A percentile compares a stretch with the other conserved stretches of the same genome.
Evolutionary conservation across 2,888 invertebrate genomes (phyloP).

Genomic region (Drepanosiphum platanoidis): DNA sequence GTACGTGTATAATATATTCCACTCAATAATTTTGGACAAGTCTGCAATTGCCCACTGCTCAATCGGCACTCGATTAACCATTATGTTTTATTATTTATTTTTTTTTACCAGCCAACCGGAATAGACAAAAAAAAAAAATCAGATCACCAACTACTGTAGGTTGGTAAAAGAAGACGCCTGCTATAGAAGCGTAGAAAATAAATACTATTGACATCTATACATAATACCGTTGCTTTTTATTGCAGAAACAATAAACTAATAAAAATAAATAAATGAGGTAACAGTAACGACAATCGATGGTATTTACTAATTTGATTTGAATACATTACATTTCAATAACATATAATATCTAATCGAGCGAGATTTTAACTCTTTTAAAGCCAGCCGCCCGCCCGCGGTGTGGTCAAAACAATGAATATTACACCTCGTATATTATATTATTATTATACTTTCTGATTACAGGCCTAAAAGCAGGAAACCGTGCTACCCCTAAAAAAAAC

Average conservation of each 20-base stretch:
- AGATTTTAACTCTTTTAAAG: neutral
- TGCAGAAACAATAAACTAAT: neutral
- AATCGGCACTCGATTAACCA: constrained; percentile 22
- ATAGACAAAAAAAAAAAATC: neutral
- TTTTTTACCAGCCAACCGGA: neutral
- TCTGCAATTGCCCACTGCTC: neutral
- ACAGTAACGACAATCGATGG: too few species aligned
- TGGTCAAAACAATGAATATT: neutral
- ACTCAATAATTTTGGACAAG: neutral
- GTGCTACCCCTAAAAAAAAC: constrained; percentile 34
- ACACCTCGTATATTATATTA: neutral
- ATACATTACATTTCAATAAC: too few species aligned
- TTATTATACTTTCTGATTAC: too few species aligned
- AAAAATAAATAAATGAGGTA: too few species aligned
- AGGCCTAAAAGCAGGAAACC: constrained; percentile 39
- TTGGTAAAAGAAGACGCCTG: neutral
- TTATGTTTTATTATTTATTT: neutral
- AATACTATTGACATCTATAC: neutral
- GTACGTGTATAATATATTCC: neutral
- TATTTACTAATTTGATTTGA: too few species aligned
- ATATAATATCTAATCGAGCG: neutral
- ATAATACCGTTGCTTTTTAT: neutral
- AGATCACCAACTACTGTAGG: constrained; percentile 17
- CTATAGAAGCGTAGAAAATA: neutral
- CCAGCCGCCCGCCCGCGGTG: too few species aligned